Evolutionary conservation across 2,113 vertebrate species (phyloP).

Genomic region (Rhinichthys klamathensis): DNA sequence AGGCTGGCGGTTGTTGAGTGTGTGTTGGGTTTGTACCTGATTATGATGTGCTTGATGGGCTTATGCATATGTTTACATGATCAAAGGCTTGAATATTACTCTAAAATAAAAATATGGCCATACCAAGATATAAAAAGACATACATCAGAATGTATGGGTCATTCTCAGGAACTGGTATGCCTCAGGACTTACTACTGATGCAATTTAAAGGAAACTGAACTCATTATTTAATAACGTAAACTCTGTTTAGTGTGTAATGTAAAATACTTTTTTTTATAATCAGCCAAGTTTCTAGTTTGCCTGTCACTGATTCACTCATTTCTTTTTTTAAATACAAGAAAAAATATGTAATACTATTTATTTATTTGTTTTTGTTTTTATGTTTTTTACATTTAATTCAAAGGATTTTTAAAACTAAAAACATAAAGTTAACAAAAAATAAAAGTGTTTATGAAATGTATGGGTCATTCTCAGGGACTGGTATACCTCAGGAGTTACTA

Average conservation of each 20-base stretch:
- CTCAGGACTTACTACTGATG: not conserved
- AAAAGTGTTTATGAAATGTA: not conserved
- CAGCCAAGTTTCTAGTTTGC: no score
- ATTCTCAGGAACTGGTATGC: not conserved
- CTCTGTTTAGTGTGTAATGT: not conserved
- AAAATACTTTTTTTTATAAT: not conserved
- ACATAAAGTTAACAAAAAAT: no score
- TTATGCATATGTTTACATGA: slow-evolving; percentile 29
- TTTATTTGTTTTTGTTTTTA: no score
- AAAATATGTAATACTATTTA: no score
- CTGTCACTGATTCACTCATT: no score
- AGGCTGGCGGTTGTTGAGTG: slow-evolving; percentile 64
- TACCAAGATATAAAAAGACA: not conserved
- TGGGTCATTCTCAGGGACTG: not conserved
- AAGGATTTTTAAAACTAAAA: no score
- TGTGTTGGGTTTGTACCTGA: slow-evolving; percentile 40
- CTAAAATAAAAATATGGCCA: not conserved
- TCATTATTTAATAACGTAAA: not conserved
- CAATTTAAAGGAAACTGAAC: not conserved
- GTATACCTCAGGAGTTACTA: not conserved
- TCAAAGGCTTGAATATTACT: slow-evolving; percentile 6
- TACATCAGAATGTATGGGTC: not conserved
- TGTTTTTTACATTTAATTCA: no score
- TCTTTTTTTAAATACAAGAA: no score
- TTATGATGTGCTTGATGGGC: slow-evolving; percentile 37